These are phyloP conservation scores for Deroplatys truncata DNA, from an alignment of 2,888 invertebrate genomes.

Conservation along the genomic window DNA sequence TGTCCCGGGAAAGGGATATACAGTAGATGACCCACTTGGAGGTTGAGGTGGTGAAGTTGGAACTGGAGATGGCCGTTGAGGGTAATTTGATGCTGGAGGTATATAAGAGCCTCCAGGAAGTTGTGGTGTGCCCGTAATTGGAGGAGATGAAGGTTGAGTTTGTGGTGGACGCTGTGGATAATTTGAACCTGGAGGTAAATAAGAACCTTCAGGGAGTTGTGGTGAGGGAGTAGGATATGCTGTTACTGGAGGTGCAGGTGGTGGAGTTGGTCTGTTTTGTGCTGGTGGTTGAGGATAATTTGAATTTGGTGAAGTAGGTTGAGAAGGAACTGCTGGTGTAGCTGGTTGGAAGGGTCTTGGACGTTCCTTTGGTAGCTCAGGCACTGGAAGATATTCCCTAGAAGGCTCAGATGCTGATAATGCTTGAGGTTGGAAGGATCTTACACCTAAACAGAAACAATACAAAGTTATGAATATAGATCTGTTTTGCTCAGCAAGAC, in stretches of 20 bases:
- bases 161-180: neutral
- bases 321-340: neutral
- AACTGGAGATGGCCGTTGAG: neutral
- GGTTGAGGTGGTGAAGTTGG: neutral
- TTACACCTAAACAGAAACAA: neutral
- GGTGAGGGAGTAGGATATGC: neutral
- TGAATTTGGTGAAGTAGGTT: neutral
- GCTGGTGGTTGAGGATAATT: constrained; percentile 17
- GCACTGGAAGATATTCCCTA: constrained; percentile 49
- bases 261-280: constrained; percentile 14
- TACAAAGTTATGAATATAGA: neutral
- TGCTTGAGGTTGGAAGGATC: neutral
- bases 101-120: neutral
- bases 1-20: neutral
- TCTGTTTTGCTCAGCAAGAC: no score
- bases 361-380: constrained; percentile 21
- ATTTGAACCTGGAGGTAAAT: neutral
- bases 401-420: constrained; percentile 24
- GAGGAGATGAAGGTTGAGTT: neutral
- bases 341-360: constrained; percentile 31
- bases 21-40: neutral
- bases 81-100: neutral
- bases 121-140: neutral
- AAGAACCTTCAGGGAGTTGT: neutral
- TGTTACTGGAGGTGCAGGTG: neutral